Base-by-base conservation (phyloP, 2,888 invertebrate genomes). In the Priocnemis perturbator region DNA sequence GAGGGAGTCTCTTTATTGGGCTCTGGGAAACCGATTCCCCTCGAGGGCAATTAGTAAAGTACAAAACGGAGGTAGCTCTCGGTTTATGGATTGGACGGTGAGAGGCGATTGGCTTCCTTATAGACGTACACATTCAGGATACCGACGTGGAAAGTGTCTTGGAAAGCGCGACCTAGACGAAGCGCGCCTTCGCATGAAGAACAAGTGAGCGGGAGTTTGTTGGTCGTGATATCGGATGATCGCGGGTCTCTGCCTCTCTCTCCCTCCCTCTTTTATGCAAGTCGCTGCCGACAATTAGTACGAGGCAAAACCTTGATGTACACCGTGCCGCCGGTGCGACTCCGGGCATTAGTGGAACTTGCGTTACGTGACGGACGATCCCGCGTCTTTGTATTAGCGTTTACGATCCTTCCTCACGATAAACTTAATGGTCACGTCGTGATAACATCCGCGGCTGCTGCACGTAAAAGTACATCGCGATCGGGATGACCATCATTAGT, bases 41-140 rank as follows among this genome's bases (percentile, higher is more conserved):
- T 73, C 73, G 71, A 77, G 78, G 79, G 81, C 81, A 80, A 80
- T 80, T 80, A 80, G 76, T 66, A 69, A 69, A 76, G 73, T 73
- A 79, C 78, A 78, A 79, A 79, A 76, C 80, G 76, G 70, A 66
- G 77, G 73, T 76, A 76, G 71, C 75, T 79, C 59, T 69, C 75
- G 77, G 74, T 79, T 79, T 79, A 79, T 79, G 73, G 80, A 79
- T 73, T 62, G 73, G 68, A 71, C 69, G 74, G 64, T 62, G 73
- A 67, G 74, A 78, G 72, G 67, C 69, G 71, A 74, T 71, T 72
- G 70, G 67, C 67, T 45, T 59, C 57, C 64, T 61, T 61, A 19
- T 44, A 26, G 15, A 57, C 17, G 55, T 20, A 15, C 55, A 66
- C 62, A 69, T 71, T 53, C 67, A 58, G 20, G 60, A 50, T 45